Base-by-base conservation (phyloP, 2,888 invertebrate species). In the Sesia bembeciformis region DNA sequence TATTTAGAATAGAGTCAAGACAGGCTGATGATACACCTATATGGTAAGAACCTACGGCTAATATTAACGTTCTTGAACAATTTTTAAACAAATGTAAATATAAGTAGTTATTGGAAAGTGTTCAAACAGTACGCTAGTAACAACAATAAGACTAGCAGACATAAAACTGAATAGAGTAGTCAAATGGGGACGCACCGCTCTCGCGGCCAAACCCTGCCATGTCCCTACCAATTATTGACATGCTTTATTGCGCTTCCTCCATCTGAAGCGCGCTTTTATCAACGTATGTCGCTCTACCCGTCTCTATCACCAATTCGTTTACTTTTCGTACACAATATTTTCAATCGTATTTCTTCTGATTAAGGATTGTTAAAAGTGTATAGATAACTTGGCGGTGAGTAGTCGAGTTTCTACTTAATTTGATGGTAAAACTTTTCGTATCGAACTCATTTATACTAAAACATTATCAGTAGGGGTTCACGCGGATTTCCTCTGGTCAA, bases 181-280 rank as follows among this genome's bases (percentile, higher is more conserved):
- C 23, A 23, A 23, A 23, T 23, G 23, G 23, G 23, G 23, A 23
- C 23, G 23, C 23, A 23, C 2, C 23, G 23, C 23, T 23, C 23
- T 23, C 23, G 23, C 23, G 23, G 23, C 23, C 23, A 23, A 23
- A 23, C 23, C 23, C 23, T 23, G 23, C 23, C 53, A 66, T 68
- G 74, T 78, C 83, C 82, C 84, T 70, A 74, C 74, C 81, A 85
- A 85, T 87, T 85, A 86, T 80, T 78, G 81, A 75, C 77, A 79
- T 84, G 76, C 72, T 86, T 86, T 87, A 87, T 84, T 83, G 75
- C 78, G 62, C 66, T 67, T 70, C 67, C 72, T 75, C 70, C 79
- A 84, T 80, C 76, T 72, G 63, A 68, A 71, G 67, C 74, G 64
- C 64, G 68, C 73, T 77, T 80, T 83, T 85, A 87, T 85, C 86